These are phyloP conservation scores for Pseudotriccus pelzelni DNA, from an alignment of 2,797 vertebrate species.

Conservation along the genomic window DNA sequence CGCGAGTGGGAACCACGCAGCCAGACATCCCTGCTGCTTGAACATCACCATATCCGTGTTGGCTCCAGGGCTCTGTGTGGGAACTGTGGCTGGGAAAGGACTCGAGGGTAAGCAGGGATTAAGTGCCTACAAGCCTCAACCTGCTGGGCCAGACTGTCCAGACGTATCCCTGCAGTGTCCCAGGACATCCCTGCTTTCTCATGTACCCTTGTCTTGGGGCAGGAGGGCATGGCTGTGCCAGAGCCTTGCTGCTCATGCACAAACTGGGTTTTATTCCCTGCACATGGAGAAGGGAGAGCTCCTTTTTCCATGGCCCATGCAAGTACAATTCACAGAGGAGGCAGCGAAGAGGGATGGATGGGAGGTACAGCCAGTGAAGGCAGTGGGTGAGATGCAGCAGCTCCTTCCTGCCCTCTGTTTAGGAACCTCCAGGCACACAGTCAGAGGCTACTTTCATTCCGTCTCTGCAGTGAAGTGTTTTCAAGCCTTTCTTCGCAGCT, in stretches of 20 bases:
- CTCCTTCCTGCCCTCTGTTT: not conserved
- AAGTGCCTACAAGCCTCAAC: not conserved
- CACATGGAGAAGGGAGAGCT: not conserved
- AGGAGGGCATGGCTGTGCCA: not conserved
- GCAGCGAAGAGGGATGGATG: not conserved
- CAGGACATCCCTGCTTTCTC: not conserved
- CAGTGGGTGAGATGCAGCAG: not conserved
- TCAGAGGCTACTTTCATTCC: not conserved
- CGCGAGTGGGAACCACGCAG: fast-evolving
- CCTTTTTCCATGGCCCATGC: fast-evolving
- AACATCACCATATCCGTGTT: not conserved
- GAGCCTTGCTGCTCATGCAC: not conserved
- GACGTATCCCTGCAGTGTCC: not conserved
- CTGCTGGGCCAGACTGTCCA: no score
- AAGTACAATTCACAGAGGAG: not conserved
- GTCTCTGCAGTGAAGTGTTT: not conserved
- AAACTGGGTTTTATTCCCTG: not conserved
- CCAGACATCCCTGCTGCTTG: not conserved
- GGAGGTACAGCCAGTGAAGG: not conserved
- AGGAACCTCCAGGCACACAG: not conserved
- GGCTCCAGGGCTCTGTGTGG: not conserved
- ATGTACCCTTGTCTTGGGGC: not conserved
- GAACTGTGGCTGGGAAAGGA: not conserved
- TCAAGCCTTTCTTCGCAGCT: not conserved
- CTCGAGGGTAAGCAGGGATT: not conserved